phyloP scores from a whole-genome alignment of 2,888 invertebrate species.

The Nycteola revayana region DNA sequence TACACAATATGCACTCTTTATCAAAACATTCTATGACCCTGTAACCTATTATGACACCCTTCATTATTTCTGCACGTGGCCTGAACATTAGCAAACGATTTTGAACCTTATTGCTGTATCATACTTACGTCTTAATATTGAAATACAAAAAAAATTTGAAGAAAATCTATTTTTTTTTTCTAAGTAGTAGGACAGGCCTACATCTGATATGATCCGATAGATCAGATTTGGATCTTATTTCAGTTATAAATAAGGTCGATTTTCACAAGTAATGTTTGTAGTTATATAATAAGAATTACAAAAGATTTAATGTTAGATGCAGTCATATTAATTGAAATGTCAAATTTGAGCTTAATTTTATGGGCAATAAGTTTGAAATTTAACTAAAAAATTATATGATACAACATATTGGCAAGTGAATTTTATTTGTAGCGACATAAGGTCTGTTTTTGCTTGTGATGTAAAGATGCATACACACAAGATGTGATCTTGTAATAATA shows the following conservation, averaged over 20 bases:
- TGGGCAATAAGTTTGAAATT: constrained; percentile 3
- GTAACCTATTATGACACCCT: constrained; percentile 27
- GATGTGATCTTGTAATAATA: constrained; percentile 17
- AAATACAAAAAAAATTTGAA: too few species aligned
- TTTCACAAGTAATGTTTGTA: too few species aligned
- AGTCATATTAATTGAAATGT: too few species aligned
- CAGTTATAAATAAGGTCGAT: too few species aligned
- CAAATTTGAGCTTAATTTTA: neutral
- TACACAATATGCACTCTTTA: constrained; percentile 5
- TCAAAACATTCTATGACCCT: constrained; percentile 19
- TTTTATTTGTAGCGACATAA: rapidly evolving
- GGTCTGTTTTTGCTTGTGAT: constrained; percentile 5
- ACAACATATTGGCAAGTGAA: neutral
- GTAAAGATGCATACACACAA: constrained; percentile 25
- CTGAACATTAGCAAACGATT: neutral
- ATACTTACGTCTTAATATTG: too few species aligned
- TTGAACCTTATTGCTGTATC: neutral
- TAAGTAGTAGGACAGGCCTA: too few species aligned
- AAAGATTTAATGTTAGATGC: too few species aligned
- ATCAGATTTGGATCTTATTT: too few species aligned
- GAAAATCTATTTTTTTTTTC: too few species aligned
- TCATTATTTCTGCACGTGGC: constrained; percentile 15
- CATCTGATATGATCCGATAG: too few species aligned
- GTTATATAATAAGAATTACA: too few species aligned
- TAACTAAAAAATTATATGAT: neutral